A percentile compares a stretch with the other conserved stretches of the same genome.
phyloP scores from a whole-genome alignment of 2,888 invertebrate species.

The Chironomus tentans region DNA sequence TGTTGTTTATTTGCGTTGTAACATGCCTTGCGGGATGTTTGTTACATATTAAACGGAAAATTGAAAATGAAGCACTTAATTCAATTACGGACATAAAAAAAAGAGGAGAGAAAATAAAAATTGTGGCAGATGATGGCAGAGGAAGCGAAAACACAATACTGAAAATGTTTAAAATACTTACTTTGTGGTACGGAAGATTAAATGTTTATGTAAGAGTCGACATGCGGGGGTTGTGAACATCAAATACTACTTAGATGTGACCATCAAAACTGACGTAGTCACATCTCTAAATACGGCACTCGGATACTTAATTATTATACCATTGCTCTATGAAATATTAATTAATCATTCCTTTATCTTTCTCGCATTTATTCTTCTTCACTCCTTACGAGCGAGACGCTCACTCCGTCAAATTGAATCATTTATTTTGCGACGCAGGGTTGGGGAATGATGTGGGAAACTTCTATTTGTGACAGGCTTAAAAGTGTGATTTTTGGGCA shows the following conservation, averaged over 20 bases:
- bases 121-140: not conserved
- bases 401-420: not conserved
- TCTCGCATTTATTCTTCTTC: not conserved
- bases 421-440: no score
- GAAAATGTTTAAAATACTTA: not conserved
- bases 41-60: not conserved
- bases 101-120: not conserved
- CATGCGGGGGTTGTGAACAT: not conserved
- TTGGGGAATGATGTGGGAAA: no score
- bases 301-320: not conserved
- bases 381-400: not conserved
- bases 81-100: not conserved
- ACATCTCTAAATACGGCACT: not conserved
- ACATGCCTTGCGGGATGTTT: not conserved
- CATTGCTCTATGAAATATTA: slow-evolving; percentile 17
- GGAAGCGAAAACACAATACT: not conserved
- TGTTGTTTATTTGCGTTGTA: not conserved
- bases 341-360: slow-evolving; percentile 22
- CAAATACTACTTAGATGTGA: not conserved
- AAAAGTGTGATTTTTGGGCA: no score
- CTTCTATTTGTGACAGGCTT: no score
- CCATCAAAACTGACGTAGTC: not conserved
- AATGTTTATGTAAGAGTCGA: no score
- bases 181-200: not conserved
- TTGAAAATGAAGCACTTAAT: not conserved